A percentile compares a stretch with the other conserved stretches of the same genome.
Conservation (phyloP, 2,888 invertebrate species). For the Falcaria lacertinaria region DNA sequence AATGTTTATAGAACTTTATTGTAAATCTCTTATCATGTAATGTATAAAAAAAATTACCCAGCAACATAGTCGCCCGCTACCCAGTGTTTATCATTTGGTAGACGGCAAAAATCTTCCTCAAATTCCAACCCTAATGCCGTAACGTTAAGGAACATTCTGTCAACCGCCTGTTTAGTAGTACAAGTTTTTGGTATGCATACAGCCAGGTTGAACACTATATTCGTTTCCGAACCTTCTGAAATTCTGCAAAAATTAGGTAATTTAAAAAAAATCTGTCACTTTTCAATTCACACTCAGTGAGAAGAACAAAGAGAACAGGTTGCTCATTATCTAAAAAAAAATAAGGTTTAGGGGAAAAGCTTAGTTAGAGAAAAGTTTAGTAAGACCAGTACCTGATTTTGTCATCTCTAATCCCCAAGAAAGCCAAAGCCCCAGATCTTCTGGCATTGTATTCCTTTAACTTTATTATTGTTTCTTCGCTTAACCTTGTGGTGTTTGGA, state of each 20-base stretch:
- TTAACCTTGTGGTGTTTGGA: constrained; percentile 5
- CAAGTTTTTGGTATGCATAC: constrained; percentile 48
- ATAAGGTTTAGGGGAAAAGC: too few species aligned
- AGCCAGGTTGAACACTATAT: constrained; percentile 25
- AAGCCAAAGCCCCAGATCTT: constrained; percentile 6
- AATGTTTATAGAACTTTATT: too few species aligned
- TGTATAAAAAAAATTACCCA: too few species aligned
- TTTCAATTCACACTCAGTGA: too few species aligned
- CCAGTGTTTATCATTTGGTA: constrained; percentile 48
- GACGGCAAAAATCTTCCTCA: constrained; percentile 36
- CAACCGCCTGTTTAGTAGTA: constrained; percentile 30
- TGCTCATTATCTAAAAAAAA: too few species aligned
- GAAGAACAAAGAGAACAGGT: too few species aligned
- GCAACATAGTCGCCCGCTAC: constrained; percentile 49
- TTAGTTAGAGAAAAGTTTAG: too few species aligned
- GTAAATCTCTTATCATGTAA: too few species aligned
- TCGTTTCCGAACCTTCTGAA: constrained; percentile 13
- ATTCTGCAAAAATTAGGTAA: constrained; percentile 25
- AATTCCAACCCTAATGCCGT: constrained; percentile 28
- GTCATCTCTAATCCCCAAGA: constrained; percentile 9
- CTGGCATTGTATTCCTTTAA: constrained; percentile 5
- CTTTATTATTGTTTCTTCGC: constrained; percentile 5
- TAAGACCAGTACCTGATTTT: constrained; percentile 7
- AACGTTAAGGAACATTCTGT: constrained; percentile 26
- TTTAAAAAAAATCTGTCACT: too few species aligned